Evolutionary conservation across 2,797 vertebrate species (phyloP).

Genomic region (Betta splendens): DNA sequence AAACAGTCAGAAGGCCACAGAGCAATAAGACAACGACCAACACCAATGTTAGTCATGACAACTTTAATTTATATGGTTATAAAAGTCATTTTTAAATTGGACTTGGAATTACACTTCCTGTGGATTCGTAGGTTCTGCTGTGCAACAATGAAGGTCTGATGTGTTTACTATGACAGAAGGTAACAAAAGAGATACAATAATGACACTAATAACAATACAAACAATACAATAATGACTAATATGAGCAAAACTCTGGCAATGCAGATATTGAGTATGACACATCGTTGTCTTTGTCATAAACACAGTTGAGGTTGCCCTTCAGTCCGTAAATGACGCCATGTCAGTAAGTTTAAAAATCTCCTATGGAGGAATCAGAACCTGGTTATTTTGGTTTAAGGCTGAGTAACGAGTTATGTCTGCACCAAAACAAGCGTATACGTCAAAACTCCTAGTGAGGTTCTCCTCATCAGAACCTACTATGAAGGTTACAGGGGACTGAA

Average conservation of each 20-base stretch:
- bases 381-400: slow-evolving; percentile 10
- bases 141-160: background rate
- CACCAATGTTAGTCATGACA: too few relatives aligned
- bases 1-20: too few relatives aligned
- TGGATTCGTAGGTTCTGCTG: background rate
- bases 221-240: slow-evolving; percentile 33
- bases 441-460: slow-evolving; percentile 29
- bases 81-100: too few relatives aligned
- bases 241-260: slow-evolving; percentile 1
- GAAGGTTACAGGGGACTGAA: slow-evolving; percentile 39
- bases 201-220: slow-evolving; percentile 7
- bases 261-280: slow-evolving; percentile 39
- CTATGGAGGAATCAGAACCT: slow-evolving; percentile 61
- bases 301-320: slow-evolving; percentile 51
- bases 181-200: slow-evolving; percentile 26
- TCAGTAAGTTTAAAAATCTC: slow-evolving; percentile 51
- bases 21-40: too few relatives aligned
- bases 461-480: slow-evolving; percentile 13
- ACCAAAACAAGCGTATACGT: slow-evolving; percentile 52
- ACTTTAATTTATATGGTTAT: too few relatives aligned
- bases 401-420: slow-evolving; percentile 52
- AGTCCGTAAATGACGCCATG: slow-evolving; percentile 35
- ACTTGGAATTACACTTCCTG: background rate
- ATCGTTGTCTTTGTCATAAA: slow-evolving; percentile 47
- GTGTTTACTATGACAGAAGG: slow-evolving; percentile 30